phyloP scores from a whole-genome alignment of 2,113 vertebrate species.

The Aspidoscelis tigris region DNA sequence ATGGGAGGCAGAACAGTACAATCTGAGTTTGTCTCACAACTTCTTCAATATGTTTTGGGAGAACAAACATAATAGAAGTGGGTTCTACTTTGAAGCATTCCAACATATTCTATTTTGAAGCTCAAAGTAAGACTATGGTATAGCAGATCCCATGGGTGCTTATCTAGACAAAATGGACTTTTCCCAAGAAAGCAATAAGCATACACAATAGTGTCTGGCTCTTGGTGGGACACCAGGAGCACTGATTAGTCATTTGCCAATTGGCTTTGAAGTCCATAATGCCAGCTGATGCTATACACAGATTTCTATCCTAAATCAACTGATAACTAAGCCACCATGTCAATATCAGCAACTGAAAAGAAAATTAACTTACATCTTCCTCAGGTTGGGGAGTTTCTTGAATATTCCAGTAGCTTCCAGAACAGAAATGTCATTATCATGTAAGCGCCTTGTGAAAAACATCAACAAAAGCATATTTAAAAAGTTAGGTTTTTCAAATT shows the following conservation, averaged over 20 bases:
- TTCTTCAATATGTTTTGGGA: no score
- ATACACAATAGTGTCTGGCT: no score
- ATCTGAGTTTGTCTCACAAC: no score
- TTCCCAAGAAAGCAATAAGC: background rate
- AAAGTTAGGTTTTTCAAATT: background rate
- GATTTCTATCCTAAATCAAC: background rate
- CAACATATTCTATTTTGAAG: no score
- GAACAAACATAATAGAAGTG: no score
- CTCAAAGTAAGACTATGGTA: background rate
- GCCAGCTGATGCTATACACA: no score
- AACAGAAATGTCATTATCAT: slow-evolving; percentile 93
- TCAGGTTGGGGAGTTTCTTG: slow-evolving; percentile 93
- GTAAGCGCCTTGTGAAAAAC: slow-evolving; percentile 83
- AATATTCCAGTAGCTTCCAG: slow-evolving; percentile 89
- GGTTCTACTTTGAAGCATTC: no score
- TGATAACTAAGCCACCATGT: background rate
- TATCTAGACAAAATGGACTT: background rate
- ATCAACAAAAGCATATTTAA: slow-evolving; percentile 48
- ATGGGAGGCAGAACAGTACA: no score
- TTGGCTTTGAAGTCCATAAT: no score
- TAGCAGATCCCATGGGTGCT: background rate
- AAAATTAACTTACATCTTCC: slow-evolving; percentile 87
- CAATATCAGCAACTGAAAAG: slow-evolving; percentile 10
- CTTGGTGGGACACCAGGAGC: no score
- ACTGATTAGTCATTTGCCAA: no score